Conservation (phyloP, 1,140 invertebrate genomes). For the Apocrypta bakeri region DNA sequence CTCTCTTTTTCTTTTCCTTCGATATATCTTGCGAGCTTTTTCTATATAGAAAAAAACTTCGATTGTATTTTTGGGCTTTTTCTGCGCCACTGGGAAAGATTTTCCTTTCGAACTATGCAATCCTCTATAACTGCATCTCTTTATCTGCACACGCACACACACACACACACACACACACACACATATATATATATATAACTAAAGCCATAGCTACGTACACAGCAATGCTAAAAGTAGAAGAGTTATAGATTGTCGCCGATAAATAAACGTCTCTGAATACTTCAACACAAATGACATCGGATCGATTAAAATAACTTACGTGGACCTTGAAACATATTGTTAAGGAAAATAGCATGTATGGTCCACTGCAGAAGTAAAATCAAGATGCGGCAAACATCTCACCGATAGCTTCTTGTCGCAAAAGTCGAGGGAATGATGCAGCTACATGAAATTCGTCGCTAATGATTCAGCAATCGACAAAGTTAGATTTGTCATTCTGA, state of each 20-base stretch:
- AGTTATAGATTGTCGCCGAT: too few relatives aligned
- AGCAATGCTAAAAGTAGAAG: too few relatives aligned
- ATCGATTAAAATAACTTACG: too few relatives aligned
- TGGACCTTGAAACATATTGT: background rate
- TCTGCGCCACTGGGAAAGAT: background rate
- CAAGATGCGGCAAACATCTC: background rate
- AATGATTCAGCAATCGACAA: slow-evolving; percentile 41
- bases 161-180: too few relatives aligned
- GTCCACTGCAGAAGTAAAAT: too few relatives aligned
- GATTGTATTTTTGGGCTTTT: background rate
- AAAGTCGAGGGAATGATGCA: background rate
- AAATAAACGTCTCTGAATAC: too few relatives aligned
- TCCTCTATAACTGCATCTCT: too few relatives aligned
- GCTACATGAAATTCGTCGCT: slow-evolving; percentile 10
- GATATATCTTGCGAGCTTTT: too few relatives aligned
- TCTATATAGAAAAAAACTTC: background rate
- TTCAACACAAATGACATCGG: too few relatives aligned
- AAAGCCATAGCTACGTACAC: too few relatives aligned
- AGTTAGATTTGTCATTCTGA: slow-evolving; percentile 16
- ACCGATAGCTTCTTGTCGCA: background rate
- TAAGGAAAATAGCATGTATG: background rate
- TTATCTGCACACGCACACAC: too few relatives aligned
- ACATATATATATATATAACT: too few relatives aligned
- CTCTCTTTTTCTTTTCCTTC: background rate
- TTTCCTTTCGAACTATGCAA: background rate